Conservation (phyloP, 2,797 vertebrate species). For the Carapus acus region DNA sequence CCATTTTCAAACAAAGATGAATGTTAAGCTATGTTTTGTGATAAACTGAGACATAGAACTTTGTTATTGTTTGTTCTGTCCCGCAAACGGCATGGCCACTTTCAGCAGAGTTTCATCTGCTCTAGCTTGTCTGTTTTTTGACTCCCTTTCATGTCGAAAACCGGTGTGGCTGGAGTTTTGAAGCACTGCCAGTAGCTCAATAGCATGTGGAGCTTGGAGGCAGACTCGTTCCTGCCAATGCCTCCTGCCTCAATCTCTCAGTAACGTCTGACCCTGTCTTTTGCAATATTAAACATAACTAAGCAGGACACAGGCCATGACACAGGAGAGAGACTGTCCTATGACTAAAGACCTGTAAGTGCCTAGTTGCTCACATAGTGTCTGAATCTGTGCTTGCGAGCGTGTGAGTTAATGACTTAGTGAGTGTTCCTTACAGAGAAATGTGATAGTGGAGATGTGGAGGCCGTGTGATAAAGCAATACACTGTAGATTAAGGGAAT, state of each 20-base stretch:
- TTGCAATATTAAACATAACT: slow-evolving; percentile 67
- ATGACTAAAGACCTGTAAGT: slow-evolving; percentile 47
- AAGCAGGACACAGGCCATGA: slow-evolving; percentile 57
- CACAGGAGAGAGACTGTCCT: slow-evolving; percentile 47
- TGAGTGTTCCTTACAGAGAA: too few relatives aligned
- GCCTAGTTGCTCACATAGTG: neutral
- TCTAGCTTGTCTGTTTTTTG: neutral
- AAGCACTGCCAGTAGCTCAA: slow-evolving; percentile 6
- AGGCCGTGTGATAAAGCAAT: too few relatives aligned
- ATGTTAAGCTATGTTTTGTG: slow-evolving; percentile 32
- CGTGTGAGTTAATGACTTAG: too few relatives aligned
- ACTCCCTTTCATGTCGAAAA: neutral
- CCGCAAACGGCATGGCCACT: neutral
- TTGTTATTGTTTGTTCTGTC: neutral
- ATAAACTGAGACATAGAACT: slow-evolving; percentile 24
- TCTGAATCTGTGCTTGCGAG: slow-evolving; percentile 1
- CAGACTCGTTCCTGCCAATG: slow-evolving; percentile 38
- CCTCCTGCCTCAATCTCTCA: slow-evolving; percentile 37
- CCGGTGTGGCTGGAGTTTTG: slow-evolving; percentile 3
- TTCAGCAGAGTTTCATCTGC: neutral
- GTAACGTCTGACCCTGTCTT: slow-evolving; percentile 46
- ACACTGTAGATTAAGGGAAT: too few relatives aligned
- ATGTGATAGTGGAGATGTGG: too few relatives aligned
- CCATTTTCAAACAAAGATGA: too few relatives aligned
- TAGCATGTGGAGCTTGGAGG: slow-evolving; percentile 12